Evolutionary conservation across 2,797 vertebrate genomes (phyloP).

Genomic region (Aldrovandia affinis): DNA sequence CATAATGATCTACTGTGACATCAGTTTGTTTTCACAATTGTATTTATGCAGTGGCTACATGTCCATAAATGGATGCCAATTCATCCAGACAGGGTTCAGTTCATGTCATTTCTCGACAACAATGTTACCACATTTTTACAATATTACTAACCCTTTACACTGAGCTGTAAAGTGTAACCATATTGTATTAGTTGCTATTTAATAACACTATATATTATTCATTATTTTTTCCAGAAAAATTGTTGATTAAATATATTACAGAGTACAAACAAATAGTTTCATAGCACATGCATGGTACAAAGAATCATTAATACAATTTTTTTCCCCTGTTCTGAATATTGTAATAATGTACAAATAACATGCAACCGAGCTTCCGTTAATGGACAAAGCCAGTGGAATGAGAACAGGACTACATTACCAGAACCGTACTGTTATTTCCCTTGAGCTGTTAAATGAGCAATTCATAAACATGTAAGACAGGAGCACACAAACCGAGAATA

Average conservation of each 20-base stretch:
- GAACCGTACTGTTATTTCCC: slow-evolving; percentile 84
- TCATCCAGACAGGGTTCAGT: too few species aligned
- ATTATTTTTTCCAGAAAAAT: not conserved
- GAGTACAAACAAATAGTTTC: not conserved
- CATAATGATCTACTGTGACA: too few species aligned
- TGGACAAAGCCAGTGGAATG: not conserved
- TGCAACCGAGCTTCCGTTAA: not conserved
- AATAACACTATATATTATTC: too few species aligned
- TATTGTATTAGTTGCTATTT: too few species aligned
- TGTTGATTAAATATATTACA: not conserved
- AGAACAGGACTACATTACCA: slow-evolving; percentile 80
- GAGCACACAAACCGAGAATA: slow-evolving; percentile 75
- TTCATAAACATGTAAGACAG: slow-evolving; percentile 87
- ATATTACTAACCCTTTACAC: too few species aligned
- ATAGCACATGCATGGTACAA: not conserved
- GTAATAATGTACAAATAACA: not conserved
- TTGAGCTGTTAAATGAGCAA: slow-evolving; percentile 79
- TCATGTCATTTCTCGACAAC: too few species aligned
- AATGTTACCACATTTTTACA: too few species aligned
- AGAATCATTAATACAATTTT: not conserved
- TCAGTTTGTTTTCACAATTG: too few species aligned
- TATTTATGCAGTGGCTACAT: too few species aligned
- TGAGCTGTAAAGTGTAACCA: too few species aligned
- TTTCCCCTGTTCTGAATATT: not conserved
- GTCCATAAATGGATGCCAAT: too few species aligned